These are phyloP conservation scores for Polydrusus cervinus DNA, from an alignment of 2,888 invertebrate species.

Conservation along the genomic window DNA sequence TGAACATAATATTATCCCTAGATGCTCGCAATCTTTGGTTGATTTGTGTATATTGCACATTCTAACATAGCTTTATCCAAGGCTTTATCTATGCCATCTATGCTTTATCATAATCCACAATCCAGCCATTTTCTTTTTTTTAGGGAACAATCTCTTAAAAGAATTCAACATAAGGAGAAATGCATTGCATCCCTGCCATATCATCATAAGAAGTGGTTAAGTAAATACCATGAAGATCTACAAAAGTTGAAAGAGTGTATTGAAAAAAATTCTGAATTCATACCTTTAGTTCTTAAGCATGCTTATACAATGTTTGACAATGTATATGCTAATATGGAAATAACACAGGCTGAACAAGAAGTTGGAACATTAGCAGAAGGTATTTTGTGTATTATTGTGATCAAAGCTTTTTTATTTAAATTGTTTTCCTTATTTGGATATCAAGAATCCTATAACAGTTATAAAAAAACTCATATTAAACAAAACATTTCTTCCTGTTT, in stretches of 20 bases:
- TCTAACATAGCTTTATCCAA: too few species aligned
- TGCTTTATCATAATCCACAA: too few species aligned
- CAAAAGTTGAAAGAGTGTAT: slow-evolving; percentile 84
- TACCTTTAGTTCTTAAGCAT: slow-evolving; percentile 83
- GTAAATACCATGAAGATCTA: slow-evolving; percentile 85
- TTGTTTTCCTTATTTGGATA: too few species aligned
- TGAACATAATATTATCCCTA: too few species aligned
- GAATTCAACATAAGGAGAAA: slow-evolving; percentile 84
- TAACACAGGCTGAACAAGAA: slow-evolving; percentile 65
- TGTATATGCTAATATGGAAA: slow-evolving; percentile 69
- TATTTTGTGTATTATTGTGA: neutral
- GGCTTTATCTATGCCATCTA: too few species aligned
- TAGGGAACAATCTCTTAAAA: slow-evolving; percentile 84
- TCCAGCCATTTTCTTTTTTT: slow-evolving; percentile 58
- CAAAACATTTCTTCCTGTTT: too few species aligned
- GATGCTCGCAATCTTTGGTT: too few species aligned
- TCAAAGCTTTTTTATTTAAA: neutral
- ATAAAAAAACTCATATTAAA: too few species aligned
- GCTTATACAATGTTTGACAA: slow-evolving; percentile 91
- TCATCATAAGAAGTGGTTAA: slow-evolving; percentile 84
- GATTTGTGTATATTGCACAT: too few species aligned
- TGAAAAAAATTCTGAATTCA: slow-evolving; percentile 80
- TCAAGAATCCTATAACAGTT: too few species aligned
- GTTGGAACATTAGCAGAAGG: slow-evolving; percentile 70
- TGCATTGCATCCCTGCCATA: slow-evolving; percentile 83